Conservation (phyloP, 2,113 vertebrate genomes). For the Progne subis region DNA sequence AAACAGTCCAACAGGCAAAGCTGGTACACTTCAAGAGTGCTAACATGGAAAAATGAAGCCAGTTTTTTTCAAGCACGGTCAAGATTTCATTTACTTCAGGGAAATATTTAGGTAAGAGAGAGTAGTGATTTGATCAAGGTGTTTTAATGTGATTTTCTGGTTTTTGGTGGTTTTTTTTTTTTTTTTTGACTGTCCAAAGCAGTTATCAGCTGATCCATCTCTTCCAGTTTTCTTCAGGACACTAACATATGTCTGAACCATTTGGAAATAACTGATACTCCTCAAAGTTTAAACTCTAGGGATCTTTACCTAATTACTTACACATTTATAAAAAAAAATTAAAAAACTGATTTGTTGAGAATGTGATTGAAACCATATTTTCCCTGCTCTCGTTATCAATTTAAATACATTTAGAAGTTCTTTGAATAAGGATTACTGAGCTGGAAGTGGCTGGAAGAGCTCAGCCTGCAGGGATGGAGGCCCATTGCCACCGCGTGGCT, state of each 20-base stretch:
- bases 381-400: not conserved
- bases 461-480: not conserved
- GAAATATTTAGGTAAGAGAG: slow-evolving; percentile 15
- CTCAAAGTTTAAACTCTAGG: slow-evolving; percentile 41
- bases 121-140: slow-evolving; percentile 36
- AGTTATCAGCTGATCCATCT: slow-evolving; percentile 48
- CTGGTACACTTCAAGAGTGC: not conserved
- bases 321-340: slow-evolving; percentile 38
- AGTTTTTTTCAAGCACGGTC: not conserved
- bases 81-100: not conserved
- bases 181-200: slow-evolving; percentile 1
- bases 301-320: slow-evolving; percentile 63
- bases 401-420: slow-evolving; percentile 31
- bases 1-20: not conserved
- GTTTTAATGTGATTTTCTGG: slow-evolving; percentile 33
- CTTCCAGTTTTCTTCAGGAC: slow-evolving; percentile 35
- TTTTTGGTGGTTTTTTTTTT: not conserved
- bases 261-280: slow-evolving; percentile 40
- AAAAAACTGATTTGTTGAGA: slow-evolving; percentile 24
- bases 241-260: slow-evolving; percentile 36
- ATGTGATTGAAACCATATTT: slow-evolving; percentile 55
- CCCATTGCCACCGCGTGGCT: slow-evolving; percentile 68
- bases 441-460: not conserved
- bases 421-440: not conserved
- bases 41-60: not conserved